Conservation (phyloP, 2,113 vertebrate species). For the Syrrhaptes paradoxus region DNA sequence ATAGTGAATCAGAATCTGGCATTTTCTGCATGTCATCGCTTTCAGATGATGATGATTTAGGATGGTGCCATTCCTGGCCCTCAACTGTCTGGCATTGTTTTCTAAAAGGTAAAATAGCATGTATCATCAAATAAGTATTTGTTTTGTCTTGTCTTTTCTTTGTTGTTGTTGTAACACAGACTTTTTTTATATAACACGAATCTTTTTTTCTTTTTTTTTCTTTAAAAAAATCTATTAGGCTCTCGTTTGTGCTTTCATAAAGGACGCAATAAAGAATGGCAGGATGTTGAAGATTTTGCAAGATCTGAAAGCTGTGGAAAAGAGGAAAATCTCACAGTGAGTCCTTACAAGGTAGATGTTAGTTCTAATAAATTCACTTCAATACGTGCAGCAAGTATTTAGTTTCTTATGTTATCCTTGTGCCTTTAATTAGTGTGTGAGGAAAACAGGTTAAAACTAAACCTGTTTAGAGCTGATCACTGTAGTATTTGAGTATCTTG, state of each 20-base stretch:
- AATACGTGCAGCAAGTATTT: neutral
- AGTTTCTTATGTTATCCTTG: neutral
- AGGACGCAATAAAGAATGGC: slow-evolving; percentile 91
- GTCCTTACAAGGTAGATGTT: slow-evolving; percentile 82
- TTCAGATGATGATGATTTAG: slow-evolving; percentile 97
- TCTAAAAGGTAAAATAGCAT: slow-evolving; percentile 86
- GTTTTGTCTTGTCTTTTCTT: neutral
- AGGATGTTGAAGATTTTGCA: slow-evolving; percentile 90
- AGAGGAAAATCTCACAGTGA: slow-evolving; percentile 78
- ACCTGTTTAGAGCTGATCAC: neutral
- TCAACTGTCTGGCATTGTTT: slow-evolving; percentile 97
- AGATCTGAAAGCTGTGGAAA: slow-evolving; percentile 85
- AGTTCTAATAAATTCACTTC: neutral
- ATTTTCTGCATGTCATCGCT: slow-evolving; percentile 97
- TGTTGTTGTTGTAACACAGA: neutral
- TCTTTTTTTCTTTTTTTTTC: neutral
- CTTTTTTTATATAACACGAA: neutral
- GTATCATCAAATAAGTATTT: neutral
- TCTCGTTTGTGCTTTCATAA: slow-evolving; percentile 95
- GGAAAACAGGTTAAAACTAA: neutral
- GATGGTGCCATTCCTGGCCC: slow-evolving; percentile 98
- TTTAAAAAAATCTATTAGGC: slow-evolving; percentile 73
- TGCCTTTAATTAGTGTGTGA: neutral
- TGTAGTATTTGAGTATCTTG: neutral
- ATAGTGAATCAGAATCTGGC: slow-evolving; percentile 95